These are phyloP conservation scores for Spodoptera littoralis DNA, from an alignment of 2,888 invertebrate species.

Conservation along the genomic window DNA sequence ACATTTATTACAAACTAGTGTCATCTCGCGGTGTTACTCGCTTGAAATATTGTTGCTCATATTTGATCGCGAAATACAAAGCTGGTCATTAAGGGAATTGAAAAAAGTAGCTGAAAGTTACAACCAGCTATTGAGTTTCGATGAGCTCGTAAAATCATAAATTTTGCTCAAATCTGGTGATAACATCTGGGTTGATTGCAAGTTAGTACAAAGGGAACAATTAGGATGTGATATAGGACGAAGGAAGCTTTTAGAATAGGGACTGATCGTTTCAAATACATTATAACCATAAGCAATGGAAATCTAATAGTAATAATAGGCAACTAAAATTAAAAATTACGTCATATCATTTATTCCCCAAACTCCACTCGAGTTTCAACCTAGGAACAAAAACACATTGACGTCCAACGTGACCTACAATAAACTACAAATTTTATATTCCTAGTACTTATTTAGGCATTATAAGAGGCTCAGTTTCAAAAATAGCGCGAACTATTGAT, in stretches of 20 bases:
- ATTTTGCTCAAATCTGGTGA: too few species aligned
- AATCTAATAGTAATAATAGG: too few species aligned
- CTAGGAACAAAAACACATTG: neutral
- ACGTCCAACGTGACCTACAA: conserved; percentile 6
- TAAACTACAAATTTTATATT: conserved; percentile 7
- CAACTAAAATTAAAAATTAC: too few species aligned
- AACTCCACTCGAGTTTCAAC: neutral
- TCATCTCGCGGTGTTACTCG: conserved; percentile 18
- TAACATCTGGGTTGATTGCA: too few species aligned
- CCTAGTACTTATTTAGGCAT: conserved; percentile 13
- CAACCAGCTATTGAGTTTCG: neutral
- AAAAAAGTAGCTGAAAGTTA: neutral
- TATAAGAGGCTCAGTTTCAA: conserved; percentile 23
- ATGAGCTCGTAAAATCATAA: too few species aligned
- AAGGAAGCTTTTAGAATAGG: too few species aligned
- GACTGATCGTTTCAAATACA: too few species aligned
- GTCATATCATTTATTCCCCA: neutral
- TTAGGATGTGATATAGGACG: too few species aligned
- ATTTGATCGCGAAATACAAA: conserved; percentile 33
- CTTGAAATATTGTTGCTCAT: conserved; percentile 48
- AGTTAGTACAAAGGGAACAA: too few species aligned
- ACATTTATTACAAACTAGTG: conserved; percentile 54
- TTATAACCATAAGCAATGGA: too few species aligned
- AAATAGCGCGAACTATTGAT: conserved; percentile 50
- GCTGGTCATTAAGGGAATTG: conserved; percentile 1